Evolutionary conservation across 2,888 invertebrate genomes (phyloP).

Genomic region (Julus scandinavius): DNA sequence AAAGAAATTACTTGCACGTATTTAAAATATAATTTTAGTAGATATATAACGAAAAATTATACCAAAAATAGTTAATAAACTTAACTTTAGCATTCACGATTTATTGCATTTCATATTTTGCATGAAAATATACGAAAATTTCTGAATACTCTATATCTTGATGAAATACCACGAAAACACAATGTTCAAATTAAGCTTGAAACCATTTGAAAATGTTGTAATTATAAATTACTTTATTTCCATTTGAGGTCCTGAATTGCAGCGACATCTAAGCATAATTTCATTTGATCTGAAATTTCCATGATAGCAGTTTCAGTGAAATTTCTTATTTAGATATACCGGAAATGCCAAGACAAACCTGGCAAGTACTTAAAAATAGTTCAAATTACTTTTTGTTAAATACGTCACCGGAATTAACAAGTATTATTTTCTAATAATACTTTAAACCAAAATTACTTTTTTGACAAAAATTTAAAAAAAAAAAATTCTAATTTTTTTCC

Average conservation of each 20-base stretch:
- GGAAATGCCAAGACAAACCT: not conserved
- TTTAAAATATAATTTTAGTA: no score
- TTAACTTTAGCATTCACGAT: not conserved
- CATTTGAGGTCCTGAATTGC: not conserved
- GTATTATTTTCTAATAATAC: not conserved
- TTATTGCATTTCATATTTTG: not conserved
- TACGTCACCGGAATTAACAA: not conserved
- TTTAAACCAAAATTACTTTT: not conserved
- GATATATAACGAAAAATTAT: no score
- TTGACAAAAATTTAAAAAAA: not conserved
- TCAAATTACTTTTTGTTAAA: not conserved
- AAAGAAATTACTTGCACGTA: no score
- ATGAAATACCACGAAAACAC: not conserved
- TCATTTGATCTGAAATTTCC: not conserved
- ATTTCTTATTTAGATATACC: not conserved
- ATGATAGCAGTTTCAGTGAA: not conserved
- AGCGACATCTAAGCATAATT: not conserved
- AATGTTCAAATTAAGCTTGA: no score
- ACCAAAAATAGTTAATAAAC: no score
- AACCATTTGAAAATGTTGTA: no score
- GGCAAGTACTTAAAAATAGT: not conserved
- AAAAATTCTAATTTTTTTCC: not conserved
- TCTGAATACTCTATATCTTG: not conserved
- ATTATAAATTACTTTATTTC: constrained; percentile 15
- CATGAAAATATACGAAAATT: not conserved